Base-by-base conservation (phyloP, 2,888 invertebrate genomes). In the Phasia obesa region DNA sequence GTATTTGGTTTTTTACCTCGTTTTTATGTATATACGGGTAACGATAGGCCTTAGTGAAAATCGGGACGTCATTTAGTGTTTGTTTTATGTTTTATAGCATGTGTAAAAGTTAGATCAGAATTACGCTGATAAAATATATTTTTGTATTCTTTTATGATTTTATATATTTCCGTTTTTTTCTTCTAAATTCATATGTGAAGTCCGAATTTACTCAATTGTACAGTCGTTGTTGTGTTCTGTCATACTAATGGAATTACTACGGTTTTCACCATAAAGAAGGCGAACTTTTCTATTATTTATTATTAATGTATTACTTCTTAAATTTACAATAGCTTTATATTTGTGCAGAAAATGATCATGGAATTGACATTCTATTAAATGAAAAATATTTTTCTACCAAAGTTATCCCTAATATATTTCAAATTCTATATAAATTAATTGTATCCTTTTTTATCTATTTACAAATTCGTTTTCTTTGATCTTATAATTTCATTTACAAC, bases 141-240 rank as follows among this genome's bases (percentile, higher is more conserved):
- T 21, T 21, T 17, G 38, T 59, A 59, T 27, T 59, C n/a, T 59
- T 38, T 59, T 59, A 59, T 19, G 15, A 59, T 19, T 59, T 59
- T 35, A 4, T 6, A 44, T 17, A 44, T 38, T 38, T 3, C 38
- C 15, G 27, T n/a, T 15, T 57, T 31, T 27, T 31, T 57, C 57
- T 31, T 57, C 57, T 6, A n/a, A 2, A 31, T 57, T 57, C 38
- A 38, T 6, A 15, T 38, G 38, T 9, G 11, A 9, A 4, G 38
- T 38, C 13, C 38, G 38, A 15, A 27, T 27, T 27, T 27, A 6
- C 6, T 27, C 27, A 27, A 27, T 27, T 27, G 27, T 27, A 27
- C 27, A 27, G 27, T 27, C 27, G 27, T 27, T 27, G 27, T 27
- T 27, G 27, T 27, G 27, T 79, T 13, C 85, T 82, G 15, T 77